phyloP scores from a whole-genome alignment of 2,113 vertebrate species.

The Ivindomyrus marchei region DNA sequence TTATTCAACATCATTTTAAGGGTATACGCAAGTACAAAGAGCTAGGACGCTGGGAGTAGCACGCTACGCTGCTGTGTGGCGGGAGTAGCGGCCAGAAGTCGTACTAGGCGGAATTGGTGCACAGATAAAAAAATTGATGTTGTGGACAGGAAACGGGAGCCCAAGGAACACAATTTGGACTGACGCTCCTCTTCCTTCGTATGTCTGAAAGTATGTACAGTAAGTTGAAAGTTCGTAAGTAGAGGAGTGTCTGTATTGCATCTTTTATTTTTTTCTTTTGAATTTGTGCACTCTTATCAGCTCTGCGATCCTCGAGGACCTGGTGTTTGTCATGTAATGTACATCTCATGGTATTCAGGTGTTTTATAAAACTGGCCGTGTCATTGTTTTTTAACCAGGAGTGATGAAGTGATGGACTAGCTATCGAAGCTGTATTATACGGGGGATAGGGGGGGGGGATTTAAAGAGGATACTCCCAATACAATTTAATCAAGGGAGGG shows the following conservation, averaged over 20 bases:
- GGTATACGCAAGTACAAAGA: too few species aligned
- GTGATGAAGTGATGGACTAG: slow-evolving; percentile 16
- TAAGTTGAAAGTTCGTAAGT: too few species aligned
- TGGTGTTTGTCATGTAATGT: background rate
- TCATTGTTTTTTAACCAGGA: background rate
- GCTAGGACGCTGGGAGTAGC: too few species aligned
- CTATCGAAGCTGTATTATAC: slow-evolving; percentile 26
- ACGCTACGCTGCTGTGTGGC: too few species aligned
- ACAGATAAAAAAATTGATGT: too few species aligned
- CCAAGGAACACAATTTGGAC: too few species aligned
- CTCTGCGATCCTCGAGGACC: background rate
- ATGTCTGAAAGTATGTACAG: too few species aligned
- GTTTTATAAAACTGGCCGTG: slow-evolving; percentile 27
- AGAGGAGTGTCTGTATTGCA: background rate
- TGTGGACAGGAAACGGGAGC: too few species aligned
- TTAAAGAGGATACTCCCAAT: background rate
- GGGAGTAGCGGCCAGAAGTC: too few species aligned
- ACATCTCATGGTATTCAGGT: slow-evolving; percentile 48
- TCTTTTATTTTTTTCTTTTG: background rate
- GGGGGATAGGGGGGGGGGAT: background rate
- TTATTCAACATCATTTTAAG: too few species aligned
- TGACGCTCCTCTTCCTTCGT: too few species aligned
- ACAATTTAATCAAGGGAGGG: background rate
- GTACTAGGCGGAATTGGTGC: too few species aligned
- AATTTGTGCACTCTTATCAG: background rate